A percentile compares a stretch with the other conserved stretches of the same genome.
phyloP scores from a whole-genome alignment of 2,888 invertebrate genomes.

The Lysandra bellargus region DNA sequence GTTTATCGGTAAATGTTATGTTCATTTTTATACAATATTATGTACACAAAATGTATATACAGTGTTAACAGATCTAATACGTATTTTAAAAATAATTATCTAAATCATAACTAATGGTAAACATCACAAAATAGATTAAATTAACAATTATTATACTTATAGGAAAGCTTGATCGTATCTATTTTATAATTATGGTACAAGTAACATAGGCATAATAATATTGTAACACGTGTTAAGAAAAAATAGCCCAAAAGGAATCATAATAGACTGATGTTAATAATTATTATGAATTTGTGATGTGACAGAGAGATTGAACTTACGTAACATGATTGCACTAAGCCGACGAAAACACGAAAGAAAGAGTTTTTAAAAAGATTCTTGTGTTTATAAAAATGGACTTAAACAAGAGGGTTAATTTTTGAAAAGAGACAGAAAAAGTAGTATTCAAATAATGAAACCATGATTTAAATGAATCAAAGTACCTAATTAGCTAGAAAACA shows the following conservation, averaged over 20 bases:
- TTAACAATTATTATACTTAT: slow-evolving; percentile 32
- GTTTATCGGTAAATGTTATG: slow-evolving; percentile 48
- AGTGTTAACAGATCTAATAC: slow-evolving; percentile 64
- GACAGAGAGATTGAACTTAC: neutral
- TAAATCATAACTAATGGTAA: slow-evolving; percentile 63
- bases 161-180: slow-evolving; percentile 33
- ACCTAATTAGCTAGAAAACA: neutral
- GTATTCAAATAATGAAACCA: no score
- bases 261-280: neutral
- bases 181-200: neutral
- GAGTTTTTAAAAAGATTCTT: neutral
- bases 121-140: slow-evolving; percentile 52
- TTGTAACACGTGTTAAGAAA: neutral
- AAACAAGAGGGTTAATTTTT: neutral
- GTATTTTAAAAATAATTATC: slow-evolving; percentile 45
- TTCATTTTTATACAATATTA: slow-evolving; percentile 58
- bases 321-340: no score
- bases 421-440: neutral
- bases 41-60: slow-evolving; percentile 60
- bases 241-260: no score
- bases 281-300: neutral
- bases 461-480: no score
- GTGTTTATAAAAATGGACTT: neutral
- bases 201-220: neutral
- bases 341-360: neutral